Evolutionary conservation across 2,797 vertebrate species (phyloP).

Genomic region (Tadarida brasiliensis): DNA sequence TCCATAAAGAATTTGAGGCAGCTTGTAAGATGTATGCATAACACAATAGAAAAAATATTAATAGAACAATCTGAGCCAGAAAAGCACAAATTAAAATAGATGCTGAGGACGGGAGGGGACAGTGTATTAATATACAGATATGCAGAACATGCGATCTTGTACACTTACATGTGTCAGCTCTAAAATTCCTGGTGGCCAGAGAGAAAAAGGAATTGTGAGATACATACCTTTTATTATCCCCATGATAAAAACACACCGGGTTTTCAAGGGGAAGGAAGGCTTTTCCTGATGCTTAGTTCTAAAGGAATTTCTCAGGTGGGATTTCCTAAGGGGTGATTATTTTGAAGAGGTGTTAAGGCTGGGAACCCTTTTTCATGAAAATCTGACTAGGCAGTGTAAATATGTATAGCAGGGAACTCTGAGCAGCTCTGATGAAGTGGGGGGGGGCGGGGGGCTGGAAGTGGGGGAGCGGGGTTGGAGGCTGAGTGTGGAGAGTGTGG

Average conservation of each 20-base stretch:
- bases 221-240: not conserved
- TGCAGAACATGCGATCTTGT: rapidly evolving
- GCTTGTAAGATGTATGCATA: not conserved
- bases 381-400: not conserved
- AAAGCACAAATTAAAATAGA: not conserved
- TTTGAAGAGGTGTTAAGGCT: not conserved
- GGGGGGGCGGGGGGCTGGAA: rapidly evolving
- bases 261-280: not conserved
- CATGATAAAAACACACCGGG: not conserved
- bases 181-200: conserved; percentile 47
- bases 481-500: rapidly evolving
- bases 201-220: not conserved
- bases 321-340: not conserved
- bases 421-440: not conserved
- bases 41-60: not conserved
- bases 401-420: not conserved
- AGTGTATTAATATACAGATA: not conserved
- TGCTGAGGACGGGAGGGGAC: rapidly evolving
- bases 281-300: not conserved
- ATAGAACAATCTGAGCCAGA: not conserved
- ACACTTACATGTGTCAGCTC: not conserved
- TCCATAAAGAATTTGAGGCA: not conserved
- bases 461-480: rapidly evolving
- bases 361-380: not conserved
- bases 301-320: not conserved